Evolutionary conservation across 2,113 vertebrate genomes (phyloP).

Genomic region (Pelecanus crispus): DNA sequence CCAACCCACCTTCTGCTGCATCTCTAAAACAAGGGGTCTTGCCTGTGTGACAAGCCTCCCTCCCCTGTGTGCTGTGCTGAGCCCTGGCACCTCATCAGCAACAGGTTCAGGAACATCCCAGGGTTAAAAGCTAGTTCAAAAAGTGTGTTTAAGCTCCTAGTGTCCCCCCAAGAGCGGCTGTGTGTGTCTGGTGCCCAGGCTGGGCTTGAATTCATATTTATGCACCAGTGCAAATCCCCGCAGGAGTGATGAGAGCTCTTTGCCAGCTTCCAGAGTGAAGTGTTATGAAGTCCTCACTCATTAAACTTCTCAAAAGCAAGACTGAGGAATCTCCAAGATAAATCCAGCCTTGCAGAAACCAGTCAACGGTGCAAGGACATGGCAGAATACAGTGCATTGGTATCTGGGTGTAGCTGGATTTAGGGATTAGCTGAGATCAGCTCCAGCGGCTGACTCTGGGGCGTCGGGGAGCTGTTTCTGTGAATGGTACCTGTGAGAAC

Average conservation of each 20-base stretch:
- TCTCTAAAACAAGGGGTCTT: not conserved
- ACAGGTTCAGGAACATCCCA: not conserved
- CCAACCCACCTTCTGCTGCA: not conserved
- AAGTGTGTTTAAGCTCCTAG: not conserved
- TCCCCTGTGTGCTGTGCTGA: not conserved
- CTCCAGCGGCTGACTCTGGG: not conserved
- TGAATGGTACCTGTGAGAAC: not conserved
- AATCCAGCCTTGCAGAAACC: not conserved
- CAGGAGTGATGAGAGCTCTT: not conserved
- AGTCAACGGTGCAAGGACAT: fast-evolving
- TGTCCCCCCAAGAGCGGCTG: fast-evolving
- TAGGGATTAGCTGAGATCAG: slow-evolving; percentile 48
- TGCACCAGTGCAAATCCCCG: not conserved
- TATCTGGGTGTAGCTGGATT: slow-evolving; percentile 36
- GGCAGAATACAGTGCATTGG: not conserved
- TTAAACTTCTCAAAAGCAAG: not conserved
- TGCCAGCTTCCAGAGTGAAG: not conserved
- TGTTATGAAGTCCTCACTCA: fast-evolving
- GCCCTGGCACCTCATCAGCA: not conserved
- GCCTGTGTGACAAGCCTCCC: not conserved
- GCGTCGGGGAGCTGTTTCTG: not conserved
- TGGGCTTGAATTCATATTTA: not conserved
- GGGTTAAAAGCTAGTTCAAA: not conserved
- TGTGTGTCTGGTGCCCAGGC: not conserved
- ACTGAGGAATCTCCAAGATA: not conserved